A percentile compares a stretch with the other conserved stretches of the same genome.
These are phyloP conservation scores for Phoebastria nigripes DNA, from an alignment of 2,797 vertebrate species.

Conservation along the genomic window DNA sequence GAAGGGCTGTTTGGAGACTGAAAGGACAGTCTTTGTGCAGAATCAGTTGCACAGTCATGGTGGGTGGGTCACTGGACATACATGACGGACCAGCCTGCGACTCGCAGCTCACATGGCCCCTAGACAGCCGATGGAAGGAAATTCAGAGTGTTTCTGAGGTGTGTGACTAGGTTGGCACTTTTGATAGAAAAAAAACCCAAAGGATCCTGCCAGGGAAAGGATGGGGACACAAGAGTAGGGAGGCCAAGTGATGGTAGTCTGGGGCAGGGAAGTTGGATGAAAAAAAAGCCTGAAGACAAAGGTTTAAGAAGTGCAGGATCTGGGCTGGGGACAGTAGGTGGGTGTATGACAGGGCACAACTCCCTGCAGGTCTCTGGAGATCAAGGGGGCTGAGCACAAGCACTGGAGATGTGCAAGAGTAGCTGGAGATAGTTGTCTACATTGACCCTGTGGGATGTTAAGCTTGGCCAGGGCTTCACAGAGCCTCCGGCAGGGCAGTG, in stretches of 20 bases:
- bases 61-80: not conserved
- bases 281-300: not conserved
- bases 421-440: not conserved
- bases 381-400: not conserved
- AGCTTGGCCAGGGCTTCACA: not conserved
- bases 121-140: not conserved
- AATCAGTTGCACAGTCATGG: not conserved
- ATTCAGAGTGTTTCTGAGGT: not conserved
- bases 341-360: not conserved
- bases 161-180: not conserved
- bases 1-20: not conserved
- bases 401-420: not conserved
- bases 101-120: not conserved
- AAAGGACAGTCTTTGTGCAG: not conserved
- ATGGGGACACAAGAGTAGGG: not conserved
- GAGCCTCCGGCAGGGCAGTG: not conserved
- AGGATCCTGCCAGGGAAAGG: not conserved
- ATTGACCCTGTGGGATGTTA: not conserved
- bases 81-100: not conserved
- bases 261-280: not conserved
- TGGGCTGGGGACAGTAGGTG: not conserved
- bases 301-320: not conserved
- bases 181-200: not conserved
- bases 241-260: not conserved
- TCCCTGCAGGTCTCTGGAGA: not conserved